These are phyloP conservation scores for Gobius niger DNA, from an alignment of 2,113 vertebrate genomes.

Conservation along the genomic window DNA sequence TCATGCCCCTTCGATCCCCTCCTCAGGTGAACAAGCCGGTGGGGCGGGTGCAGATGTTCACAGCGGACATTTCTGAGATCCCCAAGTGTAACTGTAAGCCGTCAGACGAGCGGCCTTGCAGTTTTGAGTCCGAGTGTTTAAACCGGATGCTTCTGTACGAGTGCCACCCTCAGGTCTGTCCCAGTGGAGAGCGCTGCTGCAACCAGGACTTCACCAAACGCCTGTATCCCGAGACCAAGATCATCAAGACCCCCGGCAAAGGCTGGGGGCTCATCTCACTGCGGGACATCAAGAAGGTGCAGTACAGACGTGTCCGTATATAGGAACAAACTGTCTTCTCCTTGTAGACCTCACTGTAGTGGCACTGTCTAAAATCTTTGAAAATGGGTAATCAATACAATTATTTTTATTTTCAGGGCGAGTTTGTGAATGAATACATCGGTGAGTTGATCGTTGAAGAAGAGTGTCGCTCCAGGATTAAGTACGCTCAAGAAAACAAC, in stretches of 20 bases:
- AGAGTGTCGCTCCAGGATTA: slow-evolving; percentile 93
- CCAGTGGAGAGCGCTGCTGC: slow-evolving; percentile 86
- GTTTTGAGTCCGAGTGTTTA: slow-evolving; percentile 93
- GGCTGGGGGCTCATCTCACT: slow-evolving; percentile 93
- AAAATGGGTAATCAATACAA: too few relatives aligned
- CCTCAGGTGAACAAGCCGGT: slow-evolving; percentile 91
- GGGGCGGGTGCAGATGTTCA: slow-evolving; percentile 92
- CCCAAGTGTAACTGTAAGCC: slow-evolving; percentile 98
- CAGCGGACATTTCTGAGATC: slow-evolving; percentile 94
- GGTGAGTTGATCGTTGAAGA: slow-evolving; percentile 97
- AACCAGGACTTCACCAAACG: slow-evolving; percentile 97
- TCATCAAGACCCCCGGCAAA: slow-evolving; percentile 91
- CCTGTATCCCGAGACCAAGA: slow-evolving; percentile 95
- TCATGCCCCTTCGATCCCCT: too few relatives aligned
- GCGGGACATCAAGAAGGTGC: slow-evolving; percentile 94
- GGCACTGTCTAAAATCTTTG: too few relatives aligned
- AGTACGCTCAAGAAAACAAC: slow-evolving; percentile 92
- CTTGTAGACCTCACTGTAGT: too few relatives aligned
- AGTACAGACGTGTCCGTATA: not conserved
- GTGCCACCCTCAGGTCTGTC: slow-evolving; percentile 96
- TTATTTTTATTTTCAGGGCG: slow-evolving; percentile 77
- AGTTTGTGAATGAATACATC: slow-evolving; percentile 97
- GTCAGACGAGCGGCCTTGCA: slow-evolving; percentile 88
- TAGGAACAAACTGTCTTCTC: too few relatives aligned
- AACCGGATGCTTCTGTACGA: slow-evolving; percentile 98